Evolutionary conservation across 2,888 invertebrate genomes (phyloP).

Genomic region (Hydrotaea diabolus): DNA sequence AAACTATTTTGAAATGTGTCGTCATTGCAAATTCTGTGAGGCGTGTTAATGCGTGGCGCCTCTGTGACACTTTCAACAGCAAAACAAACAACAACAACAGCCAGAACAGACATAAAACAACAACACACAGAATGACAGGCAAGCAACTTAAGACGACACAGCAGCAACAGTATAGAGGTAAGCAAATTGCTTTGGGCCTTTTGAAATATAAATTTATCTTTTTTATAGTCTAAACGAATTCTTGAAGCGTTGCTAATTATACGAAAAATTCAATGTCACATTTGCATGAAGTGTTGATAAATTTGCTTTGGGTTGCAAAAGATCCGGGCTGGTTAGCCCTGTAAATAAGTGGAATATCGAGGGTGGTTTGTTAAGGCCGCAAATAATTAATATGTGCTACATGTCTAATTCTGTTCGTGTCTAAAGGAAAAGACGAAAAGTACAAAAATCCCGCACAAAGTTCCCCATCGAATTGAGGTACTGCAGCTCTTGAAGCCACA

Average conservation of each 20-base stretch:
- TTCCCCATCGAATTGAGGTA: no score
- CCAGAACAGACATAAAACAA: slow-evolving; percentile 15
- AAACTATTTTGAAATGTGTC: slow-evolving; percentile 55
- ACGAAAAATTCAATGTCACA: slow-evolving; percentile 78
- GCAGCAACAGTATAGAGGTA: not conserved
- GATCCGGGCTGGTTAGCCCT: slow-evolving; percentile 37
- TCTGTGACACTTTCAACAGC: slow-evolving; percentile 33
- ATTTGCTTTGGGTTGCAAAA: slow-evolving; percentile 64
- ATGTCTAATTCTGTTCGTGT: no score
- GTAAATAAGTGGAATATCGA: slow-evolving; percentile 14
- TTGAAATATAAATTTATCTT: slow-evolving; percentile 7
- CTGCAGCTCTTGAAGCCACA: no score
- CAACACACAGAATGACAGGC: slow-evolving; percentile 18
- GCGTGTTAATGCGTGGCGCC: slow-evolving; percentile 66
- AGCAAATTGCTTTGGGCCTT: slow-evolving; percentile 13
- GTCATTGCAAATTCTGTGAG: slow-evolving; percentile 62
- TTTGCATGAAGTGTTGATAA: slow-evolving; percentile 76
- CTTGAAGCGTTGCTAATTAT: slow-evolving; percentile 75
- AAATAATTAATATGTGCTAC: no score
- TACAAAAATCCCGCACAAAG: no score
- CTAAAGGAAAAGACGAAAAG: no score
- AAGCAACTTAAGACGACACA: not conserved
- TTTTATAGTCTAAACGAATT: slow-evolving; percentile 51
- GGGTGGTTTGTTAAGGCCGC: not conserved
- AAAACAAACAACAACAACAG: slow-evolving; percentile 22